Conservation (phyloP, 1,140 invertebrate species). For the Vanessa atalanta region DNA sequence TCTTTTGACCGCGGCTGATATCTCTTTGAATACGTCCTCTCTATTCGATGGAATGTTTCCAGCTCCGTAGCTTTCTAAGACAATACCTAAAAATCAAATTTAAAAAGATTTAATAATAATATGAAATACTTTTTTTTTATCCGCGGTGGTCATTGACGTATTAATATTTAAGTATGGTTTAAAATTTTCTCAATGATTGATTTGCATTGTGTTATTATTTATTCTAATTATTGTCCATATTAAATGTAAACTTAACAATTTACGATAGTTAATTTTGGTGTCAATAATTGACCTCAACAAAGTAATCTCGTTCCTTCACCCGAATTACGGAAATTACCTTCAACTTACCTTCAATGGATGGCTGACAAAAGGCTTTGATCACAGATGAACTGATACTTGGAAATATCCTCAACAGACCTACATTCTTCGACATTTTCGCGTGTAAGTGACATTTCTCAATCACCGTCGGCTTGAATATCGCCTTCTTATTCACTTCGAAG, state of each 20-base stretch:
- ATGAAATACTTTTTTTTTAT: too few relatives aligned
- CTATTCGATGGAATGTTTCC: constrained; percentile 95
- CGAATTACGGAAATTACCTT: not conserved
- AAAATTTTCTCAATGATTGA: too few relatives aligned
- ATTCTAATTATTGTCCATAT: too few relatives aligned
- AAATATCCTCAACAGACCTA: constrained; percentile 92
- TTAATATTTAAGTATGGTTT: too few relatives aligned
- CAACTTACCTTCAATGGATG: constrained; percentile 87
- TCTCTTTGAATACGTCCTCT: constrained; percentile 89
- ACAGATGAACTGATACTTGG: constrained; percentile 92
- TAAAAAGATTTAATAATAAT: not conserved
- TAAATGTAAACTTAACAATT: too few relatives aligned
- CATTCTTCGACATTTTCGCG: constrained; percentile 89
- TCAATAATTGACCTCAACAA: too few relatives aligned
- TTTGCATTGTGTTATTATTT: too few relatives aligned
- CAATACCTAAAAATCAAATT: constrained; percentile 82
- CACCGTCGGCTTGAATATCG: constrained; percentile 86
- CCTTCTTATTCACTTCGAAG: constrained; percentile 89
- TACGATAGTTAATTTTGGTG: too few relatives aligned
- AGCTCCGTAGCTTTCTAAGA: constrained; percentile 95
- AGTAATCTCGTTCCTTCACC: too few relatives aligned
- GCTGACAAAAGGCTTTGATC: constrained; percentile 89
- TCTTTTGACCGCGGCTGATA: constrained; percentile 86
- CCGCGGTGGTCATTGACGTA: too few relatives aligned
- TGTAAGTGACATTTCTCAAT: constrained; percentile 91